Evolutionary conservation across 35 echinoderm and acorn worm genomes (phyloP).

Genomic region (Amphiura filiformis): DNA sequence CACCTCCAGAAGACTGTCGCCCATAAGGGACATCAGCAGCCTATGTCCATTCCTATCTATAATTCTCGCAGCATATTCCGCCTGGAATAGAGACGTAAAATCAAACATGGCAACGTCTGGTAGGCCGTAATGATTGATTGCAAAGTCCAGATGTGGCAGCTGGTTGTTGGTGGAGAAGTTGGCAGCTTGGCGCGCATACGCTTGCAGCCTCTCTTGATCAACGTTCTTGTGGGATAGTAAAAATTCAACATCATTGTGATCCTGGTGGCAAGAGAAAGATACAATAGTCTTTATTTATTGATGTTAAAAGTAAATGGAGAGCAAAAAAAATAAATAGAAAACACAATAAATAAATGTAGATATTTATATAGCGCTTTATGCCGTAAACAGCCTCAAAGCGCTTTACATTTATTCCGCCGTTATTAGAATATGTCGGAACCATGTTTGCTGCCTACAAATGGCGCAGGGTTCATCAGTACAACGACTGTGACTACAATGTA

Average conservation of each 20-base stretch:
- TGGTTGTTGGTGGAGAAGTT: conserved; percentile 92
- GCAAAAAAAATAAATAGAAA: no score
- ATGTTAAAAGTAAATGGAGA: no score
- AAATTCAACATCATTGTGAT: conserved; percentile 60
- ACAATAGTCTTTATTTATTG: no score
- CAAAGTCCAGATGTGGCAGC: conserved; percentile 84
- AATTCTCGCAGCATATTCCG: conserved; percentile 77
- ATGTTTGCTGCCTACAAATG: no score
- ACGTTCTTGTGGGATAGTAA: conserved; percentile 74
- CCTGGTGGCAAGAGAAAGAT: no score
- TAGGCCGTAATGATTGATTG: conserved; percentile 91
- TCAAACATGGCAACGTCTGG: conserved; percentile 99
- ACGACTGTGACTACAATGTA: no score
- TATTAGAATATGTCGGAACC: no score
- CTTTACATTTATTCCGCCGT: no score
- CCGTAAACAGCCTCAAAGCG: no score
- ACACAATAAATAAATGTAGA: no score
- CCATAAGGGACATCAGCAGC: conserved; percentile 76
- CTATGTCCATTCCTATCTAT: conserved; percentile 72
- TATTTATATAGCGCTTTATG: no score
- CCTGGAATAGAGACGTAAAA: conserved; percentile 86
- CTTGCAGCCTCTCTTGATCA: conserved; percentile 72
- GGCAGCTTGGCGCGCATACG: conserved; percentile 83
- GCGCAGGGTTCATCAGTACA: no score
- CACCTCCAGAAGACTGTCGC: conserved; percentile 94